Base-by-base conservation (phyloP, 2,113 vertebrate genomes). In the Butastur rufipennis region DNA sequence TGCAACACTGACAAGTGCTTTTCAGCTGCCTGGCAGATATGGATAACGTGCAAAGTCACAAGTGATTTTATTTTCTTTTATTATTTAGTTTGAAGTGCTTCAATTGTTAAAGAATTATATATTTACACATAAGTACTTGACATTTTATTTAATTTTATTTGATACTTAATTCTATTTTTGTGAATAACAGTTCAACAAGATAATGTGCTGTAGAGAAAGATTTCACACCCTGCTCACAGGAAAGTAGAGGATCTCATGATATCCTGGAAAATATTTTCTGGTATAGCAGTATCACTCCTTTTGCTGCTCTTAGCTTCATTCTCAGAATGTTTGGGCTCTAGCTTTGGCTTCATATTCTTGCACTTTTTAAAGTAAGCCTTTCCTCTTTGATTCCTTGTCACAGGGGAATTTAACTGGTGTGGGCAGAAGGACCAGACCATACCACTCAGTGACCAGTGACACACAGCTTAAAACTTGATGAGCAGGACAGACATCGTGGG, bases 401-500 rank as follows among this genome's bases (percentile, higher is more conserved):
- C 16, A 31, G 16, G 2, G 1, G 4, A 65, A 68, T 72, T 55
- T 59, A 82, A 10, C 8, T 94, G 13, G 2, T 80, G 10, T 50
- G 11, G 7, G 20, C 32, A 75, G 48, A 84, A 86, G 10, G 66
- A 68, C 3, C 7, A 72, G 72, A 79, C 6, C 29, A 20, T 47
- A 53, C 10, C 27, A 58, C 8, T 42, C 32, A 27, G 31, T 16
- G 15, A 29, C 17, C 32, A 27, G 31, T 15, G 17, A 29, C 17
- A 38, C 7, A 27, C 13, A 61, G 29, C 13, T 80, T 82, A 52
- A 86, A 86, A 52, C 38, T 29, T 63, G 48, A 78, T 19, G 5
- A 80, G 14, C 8, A 72, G 29, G 8, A 42, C 10, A 36, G 31
- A 3, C 34, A 53, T 29, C 1, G 0, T 29, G 45, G 18, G 4